Percentiles rank a stretch among this genome's conserved stretches.
Conservation (phyloP, 2,797 vertebrate species). For the Tarsius wallacei region DNA sequence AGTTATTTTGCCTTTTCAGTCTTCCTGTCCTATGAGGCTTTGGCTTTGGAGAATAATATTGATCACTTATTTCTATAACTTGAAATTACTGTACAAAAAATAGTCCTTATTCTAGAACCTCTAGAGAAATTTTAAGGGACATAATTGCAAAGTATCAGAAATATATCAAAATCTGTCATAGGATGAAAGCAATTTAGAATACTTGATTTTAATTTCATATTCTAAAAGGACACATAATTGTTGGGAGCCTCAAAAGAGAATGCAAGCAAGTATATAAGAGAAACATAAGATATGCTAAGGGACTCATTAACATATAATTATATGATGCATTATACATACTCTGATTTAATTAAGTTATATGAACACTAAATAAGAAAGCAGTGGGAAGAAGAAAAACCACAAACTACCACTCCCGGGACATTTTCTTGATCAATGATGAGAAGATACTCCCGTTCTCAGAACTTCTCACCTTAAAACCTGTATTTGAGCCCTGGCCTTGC, state of each 20-base stretch:
- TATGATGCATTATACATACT: not conserved
- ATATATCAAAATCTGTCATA: not conserved
- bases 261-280: not conserved
- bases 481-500: not conserved
- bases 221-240: not conserved
- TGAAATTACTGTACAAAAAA: not conserved
- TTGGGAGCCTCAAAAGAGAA: constrained; percentile 18
- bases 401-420: not conserved
- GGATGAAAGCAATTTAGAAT: constrained; percentile 8
- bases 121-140: not conserved
- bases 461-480: not conserved
- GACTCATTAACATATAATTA: not conserved
- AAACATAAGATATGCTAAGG: not conserved
- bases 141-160: not conserved
- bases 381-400: not conserved
- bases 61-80: not conserved
- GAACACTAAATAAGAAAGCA: not conserved
- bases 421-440: not conserved
- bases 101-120: not conserved
- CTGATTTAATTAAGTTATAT: constrained; percentile 32
- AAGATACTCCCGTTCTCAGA: not conserved
- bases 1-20: too few species aligned
- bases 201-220: not conserved
- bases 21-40: not conserved
- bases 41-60: not conserved